A percentile compares a stretch with the other conserved stretches of the same genome.
Evolutionary conservation across 2,113 vertebrate genomes (phyloP).

Genomic region (Callithrix jacchus): DNA sequence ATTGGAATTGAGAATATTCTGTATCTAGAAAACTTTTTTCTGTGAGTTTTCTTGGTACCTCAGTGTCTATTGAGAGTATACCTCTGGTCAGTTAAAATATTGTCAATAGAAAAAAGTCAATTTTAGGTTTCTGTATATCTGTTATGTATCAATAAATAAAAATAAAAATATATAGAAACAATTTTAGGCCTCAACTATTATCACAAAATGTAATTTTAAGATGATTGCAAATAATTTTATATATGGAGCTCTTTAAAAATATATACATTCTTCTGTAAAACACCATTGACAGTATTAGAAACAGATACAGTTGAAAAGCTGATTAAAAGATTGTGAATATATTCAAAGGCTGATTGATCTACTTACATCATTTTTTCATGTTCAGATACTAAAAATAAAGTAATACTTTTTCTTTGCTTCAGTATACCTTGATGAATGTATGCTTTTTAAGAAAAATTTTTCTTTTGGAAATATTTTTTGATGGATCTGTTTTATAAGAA

Average conservation of each 20-base stretch:
- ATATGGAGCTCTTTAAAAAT: neutral
- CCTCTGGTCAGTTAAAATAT: slow-evolving; percentile 17
- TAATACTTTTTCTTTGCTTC: neutral
- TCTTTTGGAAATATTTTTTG: neutral
- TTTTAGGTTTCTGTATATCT: neutral
- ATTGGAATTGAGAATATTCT: neutral
- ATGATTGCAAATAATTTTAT: neutral
- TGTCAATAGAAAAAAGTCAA: neutral
- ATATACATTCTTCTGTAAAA: neutral
- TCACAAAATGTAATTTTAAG: neutral
- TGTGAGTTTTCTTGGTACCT: neutral
- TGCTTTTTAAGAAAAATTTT: neutral
- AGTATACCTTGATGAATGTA: neutral
- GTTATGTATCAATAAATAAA: no score
- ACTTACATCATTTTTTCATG: neutral
- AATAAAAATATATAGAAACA: slow-evolving; percentile 3
- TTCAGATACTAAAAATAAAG: neutral
- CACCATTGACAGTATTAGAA: neutral
- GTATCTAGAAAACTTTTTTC: neutral
- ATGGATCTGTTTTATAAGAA: neutral
- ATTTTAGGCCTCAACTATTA: neutral
- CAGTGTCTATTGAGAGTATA: neutral
- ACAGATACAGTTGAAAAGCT: neutral
- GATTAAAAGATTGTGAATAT: neutral
- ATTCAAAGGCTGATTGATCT: neutral